Conservation (phyloP, 2,113 vertebrate genomes). For the Gyps fulvus region DNA sequence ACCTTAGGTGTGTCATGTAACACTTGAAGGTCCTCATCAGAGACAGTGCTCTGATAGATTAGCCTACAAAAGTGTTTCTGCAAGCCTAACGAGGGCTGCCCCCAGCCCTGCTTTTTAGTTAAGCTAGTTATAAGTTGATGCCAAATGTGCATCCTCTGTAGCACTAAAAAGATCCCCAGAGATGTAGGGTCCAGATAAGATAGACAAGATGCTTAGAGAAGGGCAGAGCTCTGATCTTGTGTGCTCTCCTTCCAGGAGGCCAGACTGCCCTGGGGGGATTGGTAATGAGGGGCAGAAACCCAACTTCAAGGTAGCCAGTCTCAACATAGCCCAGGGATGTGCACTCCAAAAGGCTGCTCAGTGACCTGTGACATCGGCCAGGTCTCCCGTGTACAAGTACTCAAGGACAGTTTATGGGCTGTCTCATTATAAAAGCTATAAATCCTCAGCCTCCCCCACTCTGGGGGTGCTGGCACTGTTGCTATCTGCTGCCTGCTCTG, state of each 20-base stretch:
- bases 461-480: neutral
- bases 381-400: neutral
- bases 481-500: neutral
- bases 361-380: neutral
- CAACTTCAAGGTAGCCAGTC: neutral
- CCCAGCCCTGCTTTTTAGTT: neutral
- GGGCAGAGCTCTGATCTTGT: neutral
- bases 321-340: neutral
- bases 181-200: neutral
- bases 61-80: neutral
- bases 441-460: neutral
- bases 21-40: neutral
- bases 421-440: neutral
- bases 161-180: neutral
- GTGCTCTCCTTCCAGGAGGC: neutral
- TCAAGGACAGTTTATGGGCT: neutral
- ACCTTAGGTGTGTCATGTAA: neutral
- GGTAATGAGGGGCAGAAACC: conserved; percentile 22
- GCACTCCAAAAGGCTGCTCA: neutral
- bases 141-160: neutral
- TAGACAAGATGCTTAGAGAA: neutral
- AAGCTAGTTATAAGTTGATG: neutral
- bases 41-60: neutral
- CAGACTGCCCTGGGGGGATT: neutral
- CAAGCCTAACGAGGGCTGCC: neutral